Evolutionary conservation across 2,797 vertebrate species (phyloP), one percentile per base, ranked within the genome.

Genomic region (Gallirallus australis): DNA sequence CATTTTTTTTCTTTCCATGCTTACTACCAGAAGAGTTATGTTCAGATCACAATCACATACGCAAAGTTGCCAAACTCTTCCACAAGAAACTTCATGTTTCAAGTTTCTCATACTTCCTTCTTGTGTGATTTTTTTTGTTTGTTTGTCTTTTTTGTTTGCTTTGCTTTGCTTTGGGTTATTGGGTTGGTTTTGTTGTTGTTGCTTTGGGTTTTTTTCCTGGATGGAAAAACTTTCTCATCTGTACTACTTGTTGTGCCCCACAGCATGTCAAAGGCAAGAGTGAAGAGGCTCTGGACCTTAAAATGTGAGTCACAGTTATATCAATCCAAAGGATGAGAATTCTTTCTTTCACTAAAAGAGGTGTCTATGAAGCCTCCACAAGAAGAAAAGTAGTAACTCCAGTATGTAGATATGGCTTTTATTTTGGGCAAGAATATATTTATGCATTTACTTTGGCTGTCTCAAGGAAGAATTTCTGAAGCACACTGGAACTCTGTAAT

Each of bases 381-480:
- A 64, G 25, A 75, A 56, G 12, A 59, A 21, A 52, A 76, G 8
- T 84, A 61, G 80, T 42, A 73, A 80, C 10, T 39, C 12, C 35
- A 63, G 1, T 37, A 48, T 53, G 30, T 28, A 80, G 71, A 9
- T 9, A 21, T 50, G 60, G 20, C 11, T 24, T 82, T 82, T 93
- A 73, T 68, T 79, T 70, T 45, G 59, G 37, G 13, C 16, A 69
- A 68, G 52, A 93, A 86, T 90, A 18, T 84, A 91, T 78, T 81
- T 90, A 30, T 82, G 19, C 45, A 69, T 89, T 86, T 91, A 59
- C 5, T 72, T 78, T 33, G 47, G 4, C 47, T 76, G n/a, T 72
- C 59, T 88, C 63, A 48, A 19, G 35, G 59, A 90, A 75, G 45
- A 76, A 92, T 60, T 84, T 86, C 60, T 82, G 84, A 93, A 93